Conservation (phyloP, 2,888 invertebrate genomes). For the Diploptera punctata region DNA sequence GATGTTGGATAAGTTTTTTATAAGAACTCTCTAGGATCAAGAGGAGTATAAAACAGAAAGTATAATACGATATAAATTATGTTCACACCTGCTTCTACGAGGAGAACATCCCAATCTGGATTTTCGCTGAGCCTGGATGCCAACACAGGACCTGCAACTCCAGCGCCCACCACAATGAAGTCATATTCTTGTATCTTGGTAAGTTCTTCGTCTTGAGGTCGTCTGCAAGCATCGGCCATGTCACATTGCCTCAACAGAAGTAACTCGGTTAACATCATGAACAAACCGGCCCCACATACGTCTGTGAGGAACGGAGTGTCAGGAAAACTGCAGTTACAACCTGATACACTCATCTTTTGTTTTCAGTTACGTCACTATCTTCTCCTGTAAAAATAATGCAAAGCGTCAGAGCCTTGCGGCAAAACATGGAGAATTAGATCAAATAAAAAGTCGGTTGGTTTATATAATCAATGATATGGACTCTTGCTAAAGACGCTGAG, state of each 20-base stretch:
- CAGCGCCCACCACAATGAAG: conserved; percentile 47
- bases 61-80: too few relatives aligned
- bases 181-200: conserved; percentile 47
- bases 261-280: conserved; percentile 47
- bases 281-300: conserved; percentile 46
- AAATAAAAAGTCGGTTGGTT: too few relatives aligned
- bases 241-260: conserved; percentile 47
- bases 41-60: too few relatives aligned
- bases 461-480: too few relatives aligned
- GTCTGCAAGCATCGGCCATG: conserved; percentile 47
- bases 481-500: too few relatives aligned
- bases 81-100: conserved; percentile 49
- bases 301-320: conserved; percentile 46
- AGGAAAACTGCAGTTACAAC: conserved; percentile 45
- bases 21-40: too few relatives aligned
- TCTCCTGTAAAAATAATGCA: too few relatives aligned
- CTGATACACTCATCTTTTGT: too few relatives aligned
- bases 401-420: too few relatives aligned
- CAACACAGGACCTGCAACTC: conserved; percentile 55
- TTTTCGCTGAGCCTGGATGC: conserved; percentile 59
- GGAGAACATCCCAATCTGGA: conserved; percentile 51
- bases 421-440: too few relatives aligned
- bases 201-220: conserved; percentile 39
- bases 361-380: too few relatives aligned
- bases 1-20: too few relatives aligned